These are phyloP conservation scores for Triplophysa rosa DNA, from an alignment of 2,113 vertebrate genomes.

Conservation along the genomic window DNA sequence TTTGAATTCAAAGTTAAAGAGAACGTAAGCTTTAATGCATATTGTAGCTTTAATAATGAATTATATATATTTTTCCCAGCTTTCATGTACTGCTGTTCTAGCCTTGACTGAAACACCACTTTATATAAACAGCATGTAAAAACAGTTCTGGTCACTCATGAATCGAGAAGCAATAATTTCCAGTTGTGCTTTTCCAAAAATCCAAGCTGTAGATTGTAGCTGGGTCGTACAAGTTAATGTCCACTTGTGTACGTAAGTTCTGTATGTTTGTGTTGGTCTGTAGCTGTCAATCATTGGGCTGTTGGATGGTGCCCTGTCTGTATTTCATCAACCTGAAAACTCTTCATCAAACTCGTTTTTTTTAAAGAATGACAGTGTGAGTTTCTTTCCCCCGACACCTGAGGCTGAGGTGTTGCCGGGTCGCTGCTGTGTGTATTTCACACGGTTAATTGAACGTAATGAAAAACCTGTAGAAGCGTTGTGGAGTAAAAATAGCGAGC, in stretches of 20 bases:
- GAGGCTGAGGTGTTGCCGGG: conserved; percentile 10
- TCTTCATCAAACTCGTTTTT: too few relatives aligned
- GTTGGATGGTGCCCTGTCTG: not conserved
- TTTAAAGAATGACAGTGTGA: not conserved
- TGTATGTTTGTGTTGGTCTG: not conserved
- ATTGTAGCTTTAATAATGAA: too few relatives aligned
- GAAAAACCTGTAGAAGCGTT: conserved; percentile 11
- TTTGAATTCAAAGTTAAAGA: not conserved
- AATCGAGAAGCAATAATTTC: too few relatives aligned
- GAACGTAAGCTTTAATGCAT: not conserved
- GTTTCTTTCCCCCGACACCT: not conserved
- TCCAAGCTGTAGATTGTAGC: not conserved
- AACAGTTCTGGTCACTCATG: too few relatives aligned
- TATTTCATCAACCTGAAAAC: conserved; percentile 28
- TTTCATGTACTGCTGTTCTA: not conserved
- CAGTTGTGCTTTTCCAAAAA: not conserved
- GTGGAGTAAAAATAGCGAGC: conserved; percentile 24
- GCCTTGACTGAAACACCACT: not conserved
- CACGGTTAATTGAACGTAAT: not conserved
- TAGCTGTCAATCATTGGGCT: conserved; percentile 36
- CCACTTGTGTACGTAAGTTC: too few relatives aligned
- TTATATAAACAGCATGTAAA: too few relatives aligned
- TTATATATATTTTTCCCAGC: too few relatives aligned
- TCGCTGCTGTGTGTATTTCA: conserved; percentile 19
- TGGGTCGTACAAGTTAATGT: not conserved